These are phyloP conservation scores for Archivesica marissinica DNA, from an alignment of 1,140 invertebrate species.

Conservation along the genomic window DNA sequence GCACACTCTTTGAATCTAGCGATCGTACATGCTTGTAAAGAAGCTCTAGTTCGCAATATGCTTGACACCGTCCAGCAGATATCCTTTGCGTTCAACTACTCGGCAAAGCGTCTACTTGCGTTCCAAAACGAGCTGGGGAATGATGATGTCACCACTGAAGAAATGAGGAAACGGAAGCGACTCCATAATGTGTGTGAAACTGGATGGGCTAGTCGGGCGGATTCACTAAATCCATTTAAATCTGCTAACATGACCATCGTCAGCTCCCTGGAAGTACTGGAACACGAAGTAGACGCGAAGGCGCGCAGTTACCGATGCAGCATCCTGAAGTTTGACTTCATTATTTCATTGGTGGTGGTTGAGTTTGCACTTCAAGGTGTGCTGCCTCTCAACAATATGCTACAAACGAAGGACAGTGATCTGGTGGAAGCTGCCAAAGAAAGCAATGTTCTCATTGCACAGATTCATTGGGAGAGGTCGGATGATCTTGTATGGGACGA, in stretches of 20 bases:
- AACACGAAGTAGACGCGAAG: constrained; percentile 18
- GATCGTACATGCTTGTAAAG: constrained; percentile 49
- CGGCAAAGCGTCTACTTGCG: constrained; percentile 26
- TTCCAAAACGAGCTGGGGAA: constrained; percentile 1
- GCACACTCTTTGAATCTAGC: constrained; percentile 61
- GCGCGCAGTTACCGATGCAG: neutral
- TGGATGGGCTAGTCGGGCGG: constrained; percentile 34
- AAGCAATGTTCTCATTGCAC: no score
- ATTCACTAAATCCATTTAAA: constrained; percentile 48
- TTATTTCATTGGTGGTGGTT: constrained; percentile 37
- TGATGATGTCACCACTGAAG: neutral
- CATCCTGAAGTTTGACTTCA: constrained; percentile 40
- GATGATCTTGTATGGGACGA: no score
- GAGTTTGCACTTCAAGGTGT: neutral
- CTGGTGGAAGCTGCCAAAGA: constrained; percentile 10
- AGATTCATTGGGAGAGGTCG: no score
- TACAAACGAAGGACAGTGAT: constrained; percentile 27
- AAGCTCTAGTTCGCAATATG: constrained; percentile 35
- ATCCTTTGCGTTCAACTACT: constrained; percentile 58
- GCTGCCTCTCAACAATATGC: constrained; percentile 16
- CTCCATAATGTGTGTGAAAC: constrained; percentile 51
- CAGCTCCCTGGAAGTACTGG: neutral
- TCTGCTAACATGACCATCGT: constrained; percentile 24
- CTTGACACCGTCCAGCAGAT: constrained; percentile 43
- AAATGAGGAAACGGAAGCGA: constrained; percentile 27